These are phyloP conservation scores for Cervus canadensis DNA, from an alignment of 2,113 vertebrate genomes.

Conservation along the genomic window DNA sequence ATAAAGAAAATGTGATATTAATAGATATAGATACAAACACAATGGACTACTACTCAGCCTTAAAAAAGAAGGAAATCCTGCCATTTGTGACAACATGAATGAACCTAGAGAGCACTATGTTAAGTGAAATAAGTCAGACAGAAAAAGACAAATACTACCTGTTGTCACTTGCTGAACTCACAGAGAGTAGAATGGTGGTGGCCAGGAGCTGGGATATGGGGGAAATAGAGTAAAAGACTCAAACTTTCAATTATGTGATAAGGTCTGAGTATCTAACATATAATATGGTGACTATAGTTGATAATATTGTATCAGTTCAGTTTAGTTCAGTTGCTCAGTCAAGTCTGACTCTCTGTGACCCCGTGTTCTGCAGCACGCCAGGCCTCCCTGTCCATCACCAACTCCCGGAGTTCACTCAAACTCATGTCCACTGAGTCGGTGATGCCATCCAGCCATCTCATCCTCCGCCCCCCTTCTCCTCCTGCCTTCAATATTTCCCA, in stretches of 20 bases:
- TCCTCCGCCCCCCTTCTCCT: background rate
- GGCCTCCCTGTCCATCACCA: background rate
- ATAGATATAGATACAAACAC: background rate
- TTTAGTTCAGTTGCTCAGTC: background rate
- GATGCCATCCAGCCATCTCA: background rate
- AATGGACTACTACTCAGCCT: background rate
- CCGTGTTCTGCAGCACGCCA: rapidly evolving
- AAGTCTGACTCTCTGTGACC: rapidly evolving
- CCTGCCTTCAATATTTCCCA: rapidly evolving
- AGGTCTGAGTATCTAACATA: background rate
- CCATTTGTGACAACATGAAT: background rate
- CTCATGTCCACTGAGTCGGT: rapidly evolving
- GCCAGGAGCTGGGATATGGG: background rate
- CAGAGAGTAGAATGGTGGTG: background rate
- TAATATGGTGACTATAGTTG: background rate
- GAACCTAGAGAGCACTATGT: background rate
- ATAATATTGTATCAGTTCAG: background rate
- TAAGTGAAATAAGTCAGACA: background rate
- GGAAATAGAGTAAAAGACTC: background rate
- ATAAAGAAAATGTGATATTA: background rate
- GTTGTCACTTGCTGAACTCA: background rate
- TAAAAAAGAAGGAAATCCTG: background rate
- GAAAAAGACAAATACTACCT: background rate
- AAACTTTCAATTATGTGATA: background rate
- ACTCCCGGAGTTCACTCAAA: background rate